Evolutionary conservation across 1,140 invertebrate genomes (phyloP), one percentile per base, ranked within the genome.

Genomic region (Microplitis mediator): DNA sequence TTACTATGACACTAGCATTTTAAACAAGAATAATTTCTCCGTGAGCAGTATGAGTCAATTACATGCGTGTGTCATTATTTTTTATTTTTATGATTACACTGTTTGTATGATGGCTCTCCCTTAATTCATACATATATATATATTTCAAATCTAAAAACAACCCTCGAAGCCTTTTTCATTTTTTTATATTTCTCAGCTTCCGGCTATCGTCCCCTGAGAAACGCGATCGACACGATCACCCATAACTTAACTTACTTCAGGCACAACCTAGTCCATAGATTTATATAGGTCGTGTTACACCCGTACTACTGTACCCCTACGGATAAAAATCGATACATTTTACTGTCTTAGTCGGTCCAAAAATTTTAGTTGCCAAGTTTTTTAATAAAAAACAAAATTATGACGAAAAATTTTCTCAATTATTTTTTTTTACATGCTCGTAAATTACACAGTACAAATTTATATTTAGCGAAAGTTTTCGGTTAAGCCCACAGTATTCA

Each of bases 271-370:
- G 6, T 45, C 6, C 39, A 45, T 45, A 61, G 60, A 61, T 61
- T 61, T 61, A 61, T 61, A 23, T 23, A 61, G 60, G 60, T 61
- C 60, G 60, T 23, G 32, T 61, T 32, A 61, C 5, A 23, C 60
- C 13, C 9, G 23, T 45, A 45, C 39, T 45, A 9, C 39, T 45
- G 11, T 6, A 45, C 11, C 9, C 32, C 9, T 23, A 23, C 60
- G 3, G 11, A 23, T 23, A 56, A 3, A 14, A 32, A 61, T 61
- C 60, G 60, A 61, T 61, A 61, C 32, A 61, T 61, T 13, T 61
- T 31, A 31, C 23, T 32, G 6, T 32, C 23, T 4, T 23, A 13
- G 32, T 8, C 4, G 14, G 32, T 23, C 60, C 11, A 8, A 6
- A 56, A 16, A 58, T 2, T 31, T 61, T 0, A 32, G 13, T 6